Evolutionary conservation across 2,113 vertebrate species (phyloP).

Genomic region (Casuarius casuarius): DNA sequence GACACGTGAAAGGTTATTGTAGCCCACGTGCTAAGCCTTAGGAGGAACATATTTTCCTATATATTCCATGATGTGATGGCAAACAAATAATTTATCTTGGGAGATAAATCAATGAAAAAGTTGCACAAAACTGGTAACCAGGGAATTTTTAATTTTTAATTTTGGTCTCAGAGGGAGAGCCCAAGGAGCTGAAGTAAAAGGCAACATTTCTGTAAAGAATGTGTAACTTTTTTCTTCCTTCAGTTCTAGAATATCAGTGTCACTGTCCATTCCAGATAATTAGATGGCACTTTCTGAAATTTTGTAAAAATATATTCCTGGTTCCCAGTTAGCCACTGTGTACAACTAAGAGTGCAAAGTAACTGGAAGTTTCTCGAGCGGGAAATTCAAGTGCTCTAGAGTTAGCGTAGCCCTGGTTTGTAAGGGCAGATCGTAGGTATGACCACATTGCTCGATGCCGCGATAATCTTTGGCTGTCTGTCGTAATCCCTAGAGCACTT

Average conservation of each 20-base stretch:
- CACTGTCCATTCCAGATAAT: background rate
- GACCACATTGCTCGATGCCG: background rate
- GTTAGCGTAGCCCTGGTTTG: background rate
- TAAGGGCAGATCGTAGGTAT: background rate
- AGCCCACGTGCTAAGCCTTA: background rate
- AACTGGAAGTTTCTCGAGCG: background rate
- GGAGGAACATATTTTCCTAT: background rate
- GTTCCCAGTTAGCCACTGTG: background rate
- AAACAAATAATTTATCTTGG: background rate
- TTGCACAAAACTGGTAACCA: background rate
- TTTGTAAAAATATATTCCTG: background rate
- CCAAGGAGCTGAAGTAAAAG: background rate
- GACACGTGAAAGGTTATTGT: background rate
- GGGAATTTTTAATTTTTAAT: background rate
- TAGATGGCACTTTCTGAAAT: background rate
- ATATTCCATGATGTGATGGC: background rate
- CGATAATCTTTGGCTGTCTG: background rate
- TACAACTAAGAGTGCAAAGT: background rate
- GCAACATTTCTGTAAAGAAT: background rate
- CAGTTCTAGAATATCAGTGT: background rate
- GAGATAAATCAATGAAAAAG: background rate
- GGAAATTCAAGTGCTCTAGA: background rate
- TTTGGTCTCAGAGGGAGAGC: background rate
- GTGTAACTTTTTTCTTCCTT: background rate
- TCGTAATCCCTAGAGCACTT: background rate